These are phyloP conservation scores for Branchipolynoe longqiensis DNA, from an alignment of 2,888 invertebrate species.

Conservation along the genomic window DNA sequence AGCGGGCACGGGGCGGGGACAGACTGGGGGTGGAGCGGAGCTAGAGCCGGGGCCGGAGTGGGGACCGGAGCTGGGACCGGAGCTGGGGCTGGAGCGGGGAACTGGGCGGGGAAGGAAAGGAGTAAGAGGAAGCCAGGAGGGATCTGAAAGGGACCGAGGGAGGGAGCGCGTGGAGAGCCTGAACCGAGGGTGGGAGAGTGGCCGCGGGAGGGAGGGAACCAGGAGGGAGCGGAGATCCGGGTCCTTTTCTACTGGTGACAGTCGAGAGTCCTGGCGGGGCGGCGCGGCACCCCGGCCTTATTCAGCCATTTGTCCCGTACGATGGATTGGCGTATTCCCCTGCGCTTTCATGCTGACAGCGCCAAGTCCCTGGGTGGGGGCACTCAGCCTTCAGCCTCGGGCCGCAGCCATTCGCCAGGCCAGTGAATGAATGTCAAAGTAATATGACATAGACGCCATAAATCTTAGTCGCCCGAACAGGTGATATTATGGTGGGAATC, in stretches of 20 bases:
- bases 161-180: no score
- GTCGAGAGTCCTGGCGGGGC: neutral
- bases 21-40: no score
- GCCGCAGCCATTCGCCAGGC: neutral
- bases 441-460: conserved; percentile 52
- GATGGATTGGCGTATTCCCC: conserved; percentile 51
- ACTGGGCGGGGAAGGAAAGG: no score
- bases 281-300: neutral
- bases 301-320: conserved; percentile 41
- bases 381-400: neutral
- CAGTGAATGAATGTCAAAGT: conserved; percentile 51
- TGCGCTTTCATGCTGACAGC: conserved; percentile 47
- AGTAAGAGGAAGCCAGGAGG: no score
- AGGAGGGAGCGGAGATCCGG: neutral
- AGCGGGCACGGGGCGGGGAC: no score
- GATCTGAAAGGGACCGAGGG: no score
- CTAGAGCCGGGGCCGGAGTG: no score
- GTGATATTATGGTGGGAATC: conserved; percentile 50
- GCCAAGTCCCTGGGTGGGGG: conserved; percentile 12
- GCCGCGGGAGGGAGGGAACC: neutral
- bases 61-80: no score
- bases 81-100: no score
- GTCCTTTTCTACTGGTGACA: neutral
- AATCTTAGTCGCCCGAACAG: conserved; percentile 37
- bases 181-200: neutral